Percentiles rank a stretch among this genome's conserved stretches.
Evolutionary conservation across 1,140 invertebrate species (phyloP).

Genomic region (Cotesia glomerata): DNA sequence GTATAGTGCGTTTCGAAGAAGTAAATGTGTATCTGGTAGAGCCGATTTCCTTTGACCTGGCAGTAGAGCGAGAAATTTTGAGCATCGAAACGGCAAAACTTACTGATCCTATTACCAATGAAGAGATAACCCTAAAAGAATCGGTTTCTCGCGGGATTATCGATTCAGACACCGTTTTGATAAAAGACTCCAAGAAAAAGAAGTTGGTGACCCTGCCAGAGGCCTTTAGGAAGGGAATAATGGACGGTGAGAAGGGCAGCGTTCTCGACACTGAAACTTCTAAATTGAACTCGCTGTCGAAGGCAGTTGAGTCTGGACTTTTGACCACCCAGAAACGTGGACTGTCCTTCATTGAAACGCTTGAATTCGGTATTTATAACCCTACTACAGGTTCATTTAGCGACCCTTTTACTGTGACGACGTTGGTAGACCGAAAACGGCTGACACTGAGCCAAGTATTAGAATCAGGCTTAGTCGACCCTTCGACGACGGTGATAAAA

Average conservation of each 20-base stretch:
- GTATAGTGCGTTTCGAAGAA: conserved; percentile 77
- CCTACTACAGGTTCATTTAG: conserved; percentile 77
- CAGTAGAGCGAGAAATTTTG: conserved; percentile 75
- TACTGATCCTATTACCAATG: conserved; percentile 74
- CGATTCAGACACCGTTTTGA: conserved; percentile 84
- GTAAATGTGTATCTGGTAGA: conserved; percentile 73
- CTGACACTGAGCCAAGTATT: conserved; percentile 81
- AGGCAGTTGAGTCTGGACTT: conserved; percentile 78
- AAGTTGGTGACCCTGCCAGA: conserved; percentile 84
- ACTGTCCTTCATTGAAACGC: conserved; percentile 80
- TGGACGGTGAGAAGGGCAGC: conserved; percentile 86
- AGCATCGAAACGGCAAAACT: conserved; percentile 77
- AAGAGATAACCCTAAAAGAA: conserved; percentile 81
- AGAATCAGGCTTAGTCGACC: conserved; percentile 79
- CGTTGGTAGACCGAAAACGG: conserved; percentile 71
- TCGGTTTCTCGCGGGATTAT: conserved; percentile 82
- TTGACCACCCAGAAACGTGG: conserved; percentile 77
- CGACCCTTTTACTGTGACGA: conserved; percentile 78
- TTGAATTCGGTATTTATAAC: conserved; percentile 85
- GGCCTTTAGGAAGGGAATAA: conserved; percentile 83
- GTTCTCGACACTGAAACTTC: conserved; percentile 83
- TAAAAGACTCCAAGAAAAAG: conserved; percentile 85
- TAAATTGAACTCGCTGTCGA: conserved; percentile 75
- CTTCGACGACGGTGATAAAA: conserved; percentile 83
- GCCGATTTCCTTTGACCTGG: conserved; percentile 78